These are phyloP conservation scores for Crematogaster levior DNA, from an alignment of 2,888 invertebrate species.

Conservation along the genomic window DNA sequence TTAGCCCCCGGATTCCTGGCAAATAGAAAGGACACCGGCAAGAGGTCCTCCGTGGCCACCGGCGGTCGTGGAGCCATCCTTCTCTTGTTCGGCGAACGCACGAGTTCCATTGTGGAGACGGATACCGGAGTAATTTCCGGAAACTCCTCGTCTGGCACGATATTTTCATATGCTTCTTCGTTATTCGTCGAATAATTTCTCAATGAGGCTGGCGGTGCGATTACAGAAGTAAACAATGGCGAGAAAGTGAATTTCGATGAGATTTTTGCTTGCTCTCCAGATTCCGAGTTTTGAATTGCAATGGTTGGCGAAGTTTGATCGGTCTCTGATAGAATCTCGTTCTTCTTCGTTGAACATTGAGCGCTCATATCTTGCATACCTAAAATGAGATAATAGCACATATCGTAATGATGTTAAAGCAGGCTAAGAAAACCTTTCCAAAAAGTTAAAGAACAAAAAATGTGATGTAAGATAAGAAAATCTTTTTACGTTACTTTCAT, in stretches of 20 bases:
- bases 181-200: conserved; percentile 38
- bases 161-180: conserved; percentile 53
- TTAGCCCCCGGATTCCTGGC: conserved; percentile 87
- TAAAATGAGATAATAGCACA: conserved; percentile 13
- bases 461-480: neutral
- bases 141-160: conserved; percentile 68
- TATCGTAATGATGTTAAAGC: neutral
- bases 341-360: conserved; percentile 25
- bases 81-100: conserved; percentile 89
- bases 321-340: conserved; percentile 4
- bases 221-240: conserved; percentile 33
- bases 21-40: conserved; percentile 86
- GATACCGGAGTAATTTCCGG: conserved; percentile 65
- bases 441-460: neutral
- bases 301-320: neutral
- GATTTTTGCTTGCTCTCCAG: neutral
- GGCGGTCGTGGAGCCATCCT: conserved; percentile 92
- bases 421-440: neutral
- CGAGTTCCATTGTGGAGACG: conserved; percentile 67
- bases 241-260: neutral
- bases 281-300: neutral
- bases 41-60: conserved; percentile 82
- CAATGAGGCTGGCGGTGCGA: neutral
- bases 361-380: conserved; percentile 10
- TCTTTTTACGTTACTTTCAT: neutral